Evolutionary conservation across 2,113 vertebrate species (phyloP).

Genomic region (Hemichromis elongatus): DNA sequence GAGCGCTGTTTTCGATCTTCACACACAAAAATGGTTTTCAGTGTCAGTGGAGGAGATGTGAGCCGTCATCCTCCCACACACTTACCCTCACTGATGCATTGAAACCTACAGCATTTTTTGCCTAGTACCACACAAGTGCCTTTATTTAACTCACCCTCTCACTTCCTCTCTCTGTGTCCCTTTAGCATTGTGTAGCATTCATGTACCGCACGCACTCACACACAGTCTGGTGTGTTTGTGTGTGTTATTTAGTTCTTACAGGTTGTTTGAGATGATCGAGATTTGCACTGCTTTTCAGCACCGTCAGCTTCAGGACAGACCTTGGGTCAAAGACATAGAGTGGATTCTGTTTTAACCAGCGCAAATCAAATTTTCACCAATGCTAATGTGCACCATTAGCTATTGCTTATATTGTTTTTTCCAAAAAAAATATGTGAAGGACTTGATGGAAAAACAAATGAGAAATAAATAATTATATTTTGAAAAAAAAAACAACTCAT

Average conservation of each 20-base stretch:
- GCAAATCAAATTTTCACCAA: not conserved
- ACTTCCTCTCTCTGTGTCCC: conserved; percentile 9
- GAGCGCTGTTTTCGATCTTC: not conserved
- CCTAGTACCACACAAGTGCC: conserved; percentile 36
- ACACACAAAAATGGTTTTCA: conserved; percentile 10
- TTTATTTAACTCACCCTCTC: conserved; percentile 24
- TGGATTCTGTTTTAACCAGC: not conserved
- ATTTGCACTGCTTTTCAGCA: not conserved
- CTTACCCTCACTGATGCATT: conserved; percentile 51
- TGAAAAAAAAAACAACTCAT: rapidly evolving
- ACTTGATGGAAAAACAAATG: not conserved
- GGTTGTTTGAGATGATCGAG: not conserved
- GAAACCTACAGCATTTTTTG: conserved; percentile 36
- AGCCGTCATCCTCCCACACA: conserved; percentile 48
- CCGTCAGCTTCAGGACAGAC: not conserved
- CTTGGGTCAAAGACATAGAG: not conserved
- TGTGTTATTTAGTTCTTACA: not conserved
- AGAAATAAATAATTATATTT: not conserved
- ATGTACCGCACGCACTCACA: not conserved
- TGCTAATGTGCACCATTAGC: not conserved
- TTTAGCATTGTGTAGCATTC: not conserved
- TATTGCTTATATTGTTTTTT: not conserved
- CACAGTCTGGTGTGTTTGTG: not conserved
- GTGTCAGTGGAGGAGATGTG: conserved; percentile 23
- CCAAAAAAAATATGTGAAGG: not conserved